phyloP scores from a whole-genome alignment of 1,140 invertebrate species.

The Anthonomus grandis region DNA sequence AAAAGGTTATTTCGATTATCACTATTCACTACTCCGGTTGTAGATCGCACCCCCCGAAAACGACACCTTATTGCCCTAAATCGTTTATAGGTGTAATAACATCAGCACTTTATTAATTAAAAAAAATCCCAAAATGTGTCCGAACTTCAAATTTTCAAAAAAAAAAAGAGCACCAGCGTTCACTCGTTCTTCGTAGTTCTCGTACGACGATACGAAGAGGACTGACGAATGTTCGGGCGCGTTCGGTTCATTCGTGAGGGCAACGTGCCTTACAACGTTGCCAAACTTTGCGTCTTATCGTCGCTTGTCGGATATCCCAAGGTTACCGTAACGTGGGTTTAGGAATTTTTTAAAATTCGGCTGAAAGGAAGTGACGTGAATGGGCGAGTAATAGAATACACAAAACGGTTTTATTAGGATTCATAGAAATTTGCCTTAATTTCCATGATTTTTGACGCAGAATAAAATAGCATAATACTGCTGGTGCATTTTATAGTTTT shows the following conservation, averaged over 20 bases:
- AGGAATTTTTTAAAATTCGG: too few relatives aligned
- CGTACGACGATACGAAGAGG: constrained; percentile 10
- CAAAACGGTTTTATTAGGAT: too few relatives aligned
- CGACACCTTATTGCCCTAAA: too few relatives aligned
- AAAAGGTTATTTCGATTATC: not conserved
- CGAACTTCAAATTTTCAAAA: too few relatives aligned
- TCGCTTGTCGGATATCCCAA: not conserved
- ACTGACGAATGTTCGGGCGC: constrained; percentile 21
- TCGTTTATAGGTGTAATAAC: too few relatives aligned
- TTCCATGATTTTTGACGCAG: too few relatives aligned
- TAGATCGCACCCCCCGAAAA: too few relatives aligned
- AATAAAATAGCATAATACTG: too few relatives aligned
- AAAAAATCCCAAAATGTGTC: not conserved
- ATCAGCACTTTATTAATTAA: not conserved
- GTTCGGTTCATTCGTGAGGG: constrained; percentile 24
- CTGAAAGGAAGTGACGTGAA: not conserved
- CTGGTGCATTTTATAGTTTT: too few relatives aligned
- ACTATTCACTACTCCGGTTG: not conserved
- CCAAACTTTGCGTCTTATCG: not conserved
- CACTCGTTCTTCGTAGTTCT: not conserved
- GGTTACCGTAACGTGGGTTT: too few relatives aligned
- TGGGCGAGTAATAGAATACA: not conserved
- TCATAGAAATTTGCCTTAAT: too few relatives aligned
- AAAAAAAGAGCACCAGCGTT: not conserved
- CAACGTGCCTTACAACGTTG: constrained; percentile 23